Evolutionary conservation across 2,888 invertebrate genomes (phyloP).

Genomic region (Ligdia adustata): DNA sequence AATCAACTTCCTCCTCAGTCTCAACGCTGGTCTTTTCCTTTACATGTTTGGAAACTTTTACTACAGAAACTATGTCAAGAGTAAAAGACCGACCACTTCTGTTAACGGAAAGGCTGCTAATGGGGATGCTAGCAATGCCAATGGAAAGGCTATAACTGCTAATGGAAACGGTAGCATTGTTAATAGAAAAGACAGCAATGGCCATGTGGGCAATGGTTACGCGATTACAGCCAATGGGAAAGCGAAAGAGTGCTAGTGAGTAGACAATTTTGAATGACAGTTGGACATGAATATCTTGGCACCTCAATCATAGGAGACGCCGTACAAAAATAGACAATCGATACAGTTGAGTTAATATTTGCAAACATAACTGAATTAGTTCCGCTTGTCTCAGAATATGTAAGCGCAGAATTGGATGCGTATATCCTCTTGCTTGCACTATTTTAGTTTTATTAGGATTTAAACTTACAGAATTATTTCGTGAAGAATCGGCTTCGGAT

Average conservation of each 20-base stretch:
- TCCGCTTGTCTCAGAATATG: too few species aligned
- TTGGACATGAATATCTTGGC: too few species aligned
- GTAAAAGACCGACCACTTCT: slow-evolving; percentile 26
- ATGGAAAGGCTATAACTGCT: not conserved
- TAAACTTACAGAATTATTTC: too few species aligned
- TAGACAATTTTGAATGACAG: slow-evolving; percentile 39
- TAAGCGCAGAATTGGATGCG: too few species aligned
- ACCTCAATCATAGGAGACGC: too few species aligned
- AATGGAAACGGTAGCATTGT: slow-evolving; percentile 3
- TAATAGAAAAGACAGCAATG: slow-evolving; percentile 1
- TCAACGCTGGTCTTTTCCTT: slow-evolving; percentile 88
- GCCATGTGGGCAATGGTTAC: not conserved
- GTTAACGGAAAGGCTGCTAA: slow-evolving; percentile 8
- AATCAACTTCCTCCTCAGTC: slow-evolving; percentile 86
- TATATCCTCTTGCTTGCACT: too few species aligned
- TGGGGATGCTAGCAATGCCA: not conserved
- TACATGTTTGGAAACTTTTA: slow-evolving; percentile 92
- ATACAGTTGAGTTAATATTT: too few species aligned
- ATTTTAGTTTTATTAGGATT: too few species aligned
- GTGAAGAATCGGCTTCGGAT: too few species aligned
- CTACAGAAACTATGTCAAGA: slow-evolving; percentile 85
- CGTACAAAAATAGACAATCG: too few species aligned
- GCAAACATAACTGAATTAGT: too few species aligned
- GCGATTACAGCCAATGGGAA: slow-evolving; percentile 40
- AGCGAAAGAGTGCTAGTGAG: slow-evolving; percentile 63